Base-by-base conservation (phyloP, 2,888 invertebrate genomes). In the Orthonychiurus folsomi region DNA sequence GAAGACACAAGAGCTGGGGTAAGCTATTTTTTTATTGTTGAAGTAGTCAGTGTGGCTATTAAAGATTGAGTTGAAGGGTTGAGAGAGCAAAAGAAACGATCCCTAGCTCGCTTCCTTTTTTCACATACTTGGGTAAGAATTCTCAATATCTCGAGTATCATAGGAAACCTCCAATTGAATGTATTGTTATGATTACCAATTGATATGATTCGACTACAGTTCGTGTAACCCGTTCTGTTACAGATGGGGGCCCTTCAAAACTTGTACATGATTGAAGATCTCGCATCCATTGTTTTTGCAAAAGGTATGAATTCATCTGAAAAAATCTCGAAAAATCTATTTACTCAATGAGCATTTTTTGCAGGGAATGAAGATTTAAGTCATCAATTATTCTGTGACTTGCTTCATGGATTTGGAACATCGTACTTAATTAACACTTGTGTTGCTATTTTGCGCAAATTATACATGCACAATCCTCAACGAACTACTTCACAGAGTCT, bases 1-100 rank as follows among this genome's bases (percentile, higher is more conserved):
- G 73, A 73, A 64, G 73, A 73, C 56, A 73, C 71, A 1, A 58
- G 73, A 24, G 71, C 73, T 9, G 69, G n/a, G n/a, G n/a, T n/a
- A n/a, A n/a, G n/a, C n/a, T n/a, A n/a, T n/a, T n/a, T n/a, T n/a
- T n/a, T n/a, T n/a, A n/a, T n/a, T n/a, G n/a, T n/a, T n/a, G n/a
- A n/a, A n/a, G n/a, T n/a, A n/a, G n/a, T n/a, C n/a, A n/a, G n/a
- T n/a, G n/a, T n/a, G n/a, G n/a, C n/a, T n/a, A n/a, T n/a, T n/a
- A n/a, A n/a, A n/a, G n/a, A n/a, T n/a, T n/a, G n/a, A n/a, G n/a
- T n/a, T n/a, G n/a, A n/a, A n/a, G n/a, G n/a, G n/a, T n/a, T n/a
- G n/a, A n/a, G n/a, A n/a, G n/a, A n/a, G n/a, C n/a, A n/a, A n/a
- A n/a, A n/a, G n/a, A n/a, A n/a, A n/a, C n/a, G n/a, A n/a, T n/a